Evolutionary conservation across 2,888 invertebrate species (phyloP).

Genomic region (Dusona sp.): DNA sequence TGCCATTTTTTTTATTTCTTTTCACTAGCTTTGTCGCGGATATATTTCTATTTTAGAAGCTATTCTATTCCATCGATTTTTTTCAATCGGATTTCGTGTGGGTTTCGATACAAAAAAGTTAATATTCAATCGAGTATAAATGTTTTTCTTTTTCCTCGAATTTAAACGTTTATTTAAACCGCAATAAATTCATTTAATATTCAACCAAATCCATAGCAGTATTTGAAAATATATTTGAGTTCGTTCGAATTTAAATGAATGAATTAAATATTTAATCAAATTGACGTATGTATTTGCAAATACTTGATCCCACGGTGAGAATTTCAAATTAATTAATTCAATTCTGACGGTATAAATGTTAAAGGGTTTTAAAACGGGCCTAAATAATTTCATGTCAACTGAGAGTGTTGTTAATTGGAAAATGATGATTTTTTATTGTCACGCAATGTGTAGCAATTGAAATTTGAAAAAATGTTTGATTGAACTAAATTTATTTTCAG

Average conservation of each 20-base stretch:
- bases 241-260: too few relatives aligned
- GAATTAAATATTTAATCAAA: too few relatives aligned
- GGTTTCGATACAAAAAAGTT: background rate
- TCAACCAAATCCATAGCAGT: background rate
- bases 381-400: background rate
- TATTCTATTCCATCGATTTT: background rate
- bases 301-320: too few relatives aligned
- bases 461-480: background rate
- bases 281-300: too few relatives aligned
- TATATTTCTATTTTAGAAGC: background rate
- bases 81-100: background rate
- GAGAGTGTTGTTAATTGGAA: background rate
- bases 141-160: background rate
- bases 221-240: too few relatives aligned
- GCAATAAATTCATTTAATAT: background rate
- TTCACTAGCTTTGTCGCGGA: background rate
- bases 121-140: background rate
- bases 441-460: background rate
- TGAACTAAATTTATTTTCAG: background rate
- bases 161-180: background rate
- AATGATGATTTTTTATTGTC: too few relatives aligned
- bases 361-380: background rate
- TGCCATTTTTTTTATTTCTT: background rate
- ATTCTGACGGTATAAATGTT: too few relatives aligned
- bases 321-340: too few relatives aligned